A percentile compares a stretch with the other conserved stretches of the same genome.
These are phyloP conservation scores for Diaprepes abbreviatus DNA, from an alignment of 2,888 invertebrate genomes.

Conservation along the genomic window DNA sequence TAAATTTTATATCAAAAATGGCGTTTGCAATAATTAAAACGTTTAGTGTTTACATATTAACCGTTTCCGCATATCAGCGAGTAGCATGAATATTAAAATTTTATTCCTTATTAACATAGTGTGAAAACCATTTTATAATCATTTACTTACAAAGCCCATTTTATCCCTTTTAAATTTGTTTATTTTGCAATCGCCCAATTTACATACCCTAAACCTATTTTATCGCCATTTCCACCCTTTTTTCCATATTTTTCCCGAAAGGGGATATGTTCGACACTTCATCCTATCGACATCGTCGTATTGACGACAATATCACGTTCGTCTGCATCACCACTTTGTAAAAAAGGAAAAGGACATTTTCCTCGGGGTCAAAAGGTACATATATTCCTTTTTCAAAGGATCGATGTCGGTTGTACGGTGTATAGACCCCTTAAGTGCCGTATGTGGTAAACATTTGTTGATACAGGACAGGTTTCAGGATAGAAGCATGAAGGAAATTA, in stretches of 20 bases:
- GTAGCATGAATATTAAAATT: no score
- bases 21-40: no score
- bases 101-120: no score
- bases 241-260: conserved; percentile 12
- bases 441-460: conserved; percentile 20
- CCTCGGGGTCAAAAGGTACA: conserved; percentile 11
- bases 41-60: no score
- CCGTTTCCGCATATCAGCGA: no score
- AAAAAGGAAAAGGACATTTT: conserved; percentile 12
- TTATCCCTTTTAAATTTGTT: conserved; percentile 36
- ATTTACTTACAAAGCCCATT: conserved; percentile 29
- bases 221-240: conserved; percentile 15
- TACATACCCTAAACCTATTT: conserved; percentile 5
- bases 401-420: not conserved
- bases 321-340: conserved; percentile 10
- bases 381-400: conserved; percentile 8
- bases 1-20: no score
- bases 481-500: not conserved
- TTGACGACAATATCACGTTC: conserved; percentile 26
- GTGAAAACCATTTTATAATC: conserved; percentile 17
- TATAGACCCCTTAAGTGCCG: conserved; percentile 18
- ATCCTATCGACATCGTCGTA: conserved; percentile 10
- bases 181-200: conserved; percentile 13
- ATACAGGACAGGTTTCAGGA: conserved; percentile 6
- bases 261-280: conserved; percentile 11